Base-by-base conservation (phyloP, 1,140 invertebrate genomes). In the Heliconius hermathena region DNA sequence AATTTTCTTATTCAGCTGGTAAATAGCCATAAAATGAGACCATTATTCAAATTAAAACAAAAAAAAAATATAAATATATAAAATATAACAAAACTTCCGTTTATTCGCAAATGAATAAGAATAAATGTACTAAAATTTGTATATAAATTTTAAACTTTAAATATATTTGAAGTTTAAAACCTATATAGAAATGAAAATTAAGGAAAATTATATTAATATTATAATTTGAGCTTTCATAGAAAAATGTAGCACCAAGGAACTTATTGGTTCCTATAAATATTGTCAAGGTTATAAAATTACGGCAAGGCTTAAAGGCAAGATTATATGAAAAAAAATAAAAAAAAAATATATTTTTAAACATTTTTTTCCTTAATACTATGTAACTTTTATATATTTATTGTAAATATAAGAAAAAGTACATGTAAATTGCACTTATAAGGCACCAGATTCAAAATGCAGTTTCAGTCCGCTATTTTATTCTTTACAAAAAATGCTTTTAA, bases 331-430 rank as follows among this genome's bases (percentile, higher is more conserved):
- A 0, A 9, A 6, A n/a, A n/a, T 9, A 9, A 4, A 16, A 26
- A 66, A 66, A 66, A 66, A 29, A 16, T 29, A 66, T n/a, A 60
- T 11, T 8, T 26, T 66, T 4, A 26, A 29, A 16, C 60, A 29
- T 66, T 29, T 29, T 66, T 66, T 66, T 60, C 22, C n/a, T 22
- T 26, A 52, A 54, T 73, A 73, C 9, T 78, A 80, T 80, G 78
- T 83, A 80, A 76, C 79, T 78, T 77, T 80, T 83, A 80, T 80
- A 83, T 83, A 83, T 83, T 80, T 82, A 71, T 66, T 60, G 22
- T 78, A 80, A 81, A 83, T 80, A 80, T 78, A 80, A 78, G 36
- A 49, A 71, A 83, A 83, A 83, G 76, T 83, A 83, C 82, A 83
- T 73, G 74, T 71, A 82, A 76, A 82, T 82, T 82, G 77, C 74